Base-by-base conservation (phyloP, 2,888 invertebrate species). In the Teleogryllus oceanicus region DNA sequence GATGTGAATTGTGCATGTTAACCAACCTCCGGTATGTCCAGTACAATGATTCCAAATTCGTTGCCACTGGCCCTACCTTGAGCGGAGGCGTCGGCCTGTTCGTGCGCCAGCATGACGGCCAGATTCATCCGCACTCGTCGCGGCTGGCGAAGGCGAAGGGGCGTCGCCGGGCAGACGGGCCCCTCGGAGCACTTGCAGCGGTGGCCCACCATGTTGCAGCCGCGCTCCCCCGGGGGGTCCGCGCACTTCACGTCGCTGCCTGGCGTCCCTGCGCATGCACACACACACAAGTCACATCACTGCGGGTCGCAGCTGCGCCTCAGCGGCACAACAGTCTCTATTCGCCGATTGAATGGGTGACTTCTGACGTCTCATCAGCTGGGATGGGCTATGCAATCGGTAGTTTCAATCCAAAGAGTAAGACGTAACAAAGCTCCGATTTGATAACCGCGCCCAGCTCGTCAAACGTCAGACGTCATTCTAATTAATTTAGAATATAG, bases 121-220 rank as follows among this genome's bases (percentile, higher is more conserved):
- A 84, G 82, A 81, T 84, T 84, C 83, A 84, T 83, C 81, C 83
- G 77, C 87, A 84, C 83, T 85, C 85, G 74, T 85, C 84, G 50
- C 83, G 84, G 49, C 83, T 83, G 49, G 84, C 83, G 81, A 84
- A 84, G 80, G 83, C 84, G 83, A 85, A 84, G 85, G 85, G 10
- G 85, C 84, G n/a, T 84, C 84, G 13, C 83, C 82, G 85, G 85
- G 80, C 87, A 87, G 24, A 83, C 82, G 37, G 84, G 84, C 75
- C 84, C 84, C 81, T 85, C 84, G 51, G 85, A 84, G 80, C 85
- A 85, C 37, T 82, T 82, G 81, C 85, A 85, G 77, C 81, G 82
- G 1, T 82, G 82, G 18, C 83, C 83, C 62, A 84, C 84, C 78
- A 84, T 84, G 83, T 84, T 84, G 80, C 84, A 84, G 16, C 84